Conservation (phyloP, 2,888 invertebrate species). For the Lathronympha strigana region DNA sequence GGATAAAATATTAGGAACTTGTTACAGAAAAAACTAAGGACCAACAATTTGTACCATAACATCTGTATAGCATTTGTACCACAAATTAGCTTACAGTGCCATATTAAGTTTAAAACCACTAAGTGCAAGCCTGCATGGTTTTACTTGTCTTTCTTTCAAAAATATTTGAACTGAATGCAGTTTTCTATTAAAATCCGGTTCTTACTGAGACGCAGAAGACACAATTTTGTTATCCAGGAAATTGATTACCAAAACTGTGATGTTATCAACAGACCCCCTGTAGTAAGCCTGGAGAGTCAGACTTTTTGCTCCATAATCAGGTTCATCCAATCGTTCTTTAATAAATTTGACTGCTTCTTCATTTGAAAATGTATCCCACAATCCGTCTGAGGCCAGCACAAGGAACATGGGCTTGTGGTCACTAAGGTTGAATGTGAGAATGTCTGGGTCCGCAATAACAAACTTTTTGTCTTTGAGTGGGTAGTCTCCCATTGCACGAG, state of each 20-base stretch:
- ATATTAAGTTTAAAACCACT: neutral
- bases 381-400: slow-evolving; percentile 96
- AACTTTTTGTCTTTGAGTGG: slow-evolving; percentile 96
- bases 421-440: slow-evolving; percentile 94
- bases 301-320: slow-evolving; percentile 95
- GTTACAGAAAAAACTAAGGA: neutral
- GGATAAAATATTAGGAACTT: slow-evolving; percentile 11
- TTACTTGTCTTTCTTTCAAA: neutral
- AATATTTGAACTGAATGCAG: neutral
- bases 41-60: neutral
- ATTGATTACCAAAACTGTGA: slow-evolving; percentile 96
- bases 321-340: slow-evolving; percentile 92
- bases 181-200: slow-evolving; percentile 2
- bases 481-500: slow-evolving; percentile 97
- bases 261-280: slow-evolving; percentile 97
- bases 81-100: neutral
- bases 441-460: slow-evolving; percentile 98
- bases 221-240: slow-evolving; percentile 84
- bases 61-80: neutral
- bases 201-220: slow-evolving; percentile 55
- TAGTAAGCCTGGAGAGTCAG: slow-evolving; percentile 95
- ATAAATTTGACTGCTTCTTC: slow-evolving; percentile 97
- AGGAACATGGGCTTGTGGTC: slow-evolving; percentile 95
- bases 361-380: slow-evolving; percentile 98
- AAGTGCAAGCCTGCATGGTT: neutral